phyloP scores from a whole-genome alignment of 2,888 invertebrate genomes.

The Ennomos erosarius region DNA sequence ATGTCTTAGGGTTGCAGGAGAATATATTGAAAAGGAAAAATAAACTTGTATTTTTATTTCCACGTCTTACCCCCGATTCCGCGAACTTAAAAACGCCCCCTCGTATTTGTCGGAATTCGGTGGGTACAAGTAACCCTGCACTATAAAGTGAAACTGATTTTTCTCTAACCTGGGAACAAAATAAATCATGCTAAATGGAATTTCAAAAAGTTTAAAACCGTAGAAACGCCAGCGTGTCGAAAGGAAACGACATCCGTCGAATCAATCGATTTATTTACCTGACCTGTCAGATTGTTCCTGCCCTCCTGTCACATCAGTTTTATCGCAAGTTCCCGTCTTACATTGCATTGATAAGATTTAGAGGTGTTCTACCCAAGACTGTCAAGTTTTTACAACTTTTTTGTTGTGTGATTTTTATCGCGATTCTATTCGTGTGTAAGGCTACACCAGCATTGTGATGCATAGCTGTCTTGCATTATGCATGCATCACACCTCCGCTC shows the following conservation, averaged over 20 bases:
- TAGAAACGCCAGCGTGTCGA: no score
- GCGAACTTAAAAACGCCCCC: no score
- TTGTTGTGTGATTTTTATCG: constrained; percentile 1
- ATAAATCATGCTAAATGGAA: no score
- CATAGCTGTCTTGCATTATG: constrained; percentile 37
- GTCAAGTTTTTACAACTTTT: neutral
- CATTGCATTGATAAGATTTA: constrained; percentile 10
- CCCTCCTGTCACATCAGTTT: constrained; percentile 10
- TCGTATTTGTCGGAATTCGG: no score
- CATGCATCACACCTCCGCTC: constrained; percentile 41
- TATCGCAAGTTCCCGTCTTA: constrained; percentile 10
- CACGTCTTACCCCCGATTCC: no score
- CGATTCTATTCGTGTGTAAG: constrained; percentile 35
- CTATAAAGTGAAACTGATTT: no score
- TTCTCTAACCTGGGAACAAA: no score
- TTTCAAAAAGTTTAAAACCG: no score
- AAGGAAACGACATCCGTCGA: constrained; percentile 1
- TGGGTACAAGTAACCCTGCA: no score
- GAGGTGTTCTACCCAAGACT: neutral
- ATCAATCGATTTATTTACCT: constrained; percentile 6
- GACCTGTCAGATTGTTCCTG: constrained; percentile 1
- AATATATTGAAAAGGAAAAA: no score
- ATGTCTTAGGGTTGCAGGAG: no score
- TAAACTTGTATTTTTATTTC: no score
- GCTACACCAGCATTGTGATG: constrained; percentile 40